phyloP scores from a whole-genome alignment of 2,797 vertebrate species.

The Gymnoscopelus microlampas region DNA sequence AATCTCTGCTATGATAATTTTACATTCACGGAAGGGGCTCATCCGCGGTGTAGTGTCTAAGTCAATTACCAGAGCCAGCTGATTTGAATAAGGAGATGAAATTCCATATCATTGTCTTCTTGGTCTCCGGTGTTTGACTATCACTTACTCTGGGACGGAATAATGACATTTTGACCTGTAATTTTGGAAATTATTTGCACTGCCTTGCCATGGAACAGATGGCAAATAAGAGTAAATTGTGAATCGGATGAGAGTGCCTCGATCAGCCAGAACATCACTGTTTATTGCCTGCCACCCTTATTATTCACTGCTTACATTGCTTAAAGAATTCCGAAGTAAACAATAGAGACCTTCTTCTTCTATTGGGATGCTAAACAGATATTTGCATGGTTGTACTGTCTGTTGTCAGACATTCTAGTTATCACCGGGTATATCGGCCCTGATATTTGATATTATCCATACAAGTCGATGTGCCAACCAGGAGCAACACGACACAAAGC shows the following conservation, averaged over 20 bases:
- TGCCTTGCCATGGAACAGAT: slow-evolving; percentile 87
- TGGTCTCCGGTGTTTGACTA: slow-evolving; percentile 90
- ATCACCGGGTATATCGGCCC: slow-evolving; percentile 27
- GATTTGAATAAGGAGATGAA: slow-evolving; percentile 94
- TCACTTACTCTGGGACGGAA: slow-evolving; percentile 87
- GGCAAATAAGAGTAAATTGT: slow-evolving; percentile 85
- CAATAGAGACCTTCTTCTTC: not conserved
- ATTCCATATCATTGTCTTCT: slow-evolving; percentile 84
- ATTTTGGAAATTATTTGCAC: slow-evolving; percentile 95
- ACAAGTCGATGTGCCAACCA: slow-evolving; percentile 42
- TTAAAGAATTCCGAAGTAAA: slow-evolving; percentile 7
- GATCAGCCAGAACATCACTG: slow-evolving; percentile 57
- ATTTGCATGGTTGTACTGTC: slow-evolving; percentile 28
- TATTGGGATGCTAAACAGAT: slow-evolving; percentile 14
- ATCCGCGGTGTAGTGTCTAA: slow-evolving; percentile 10
- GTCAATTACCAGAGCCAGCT: slow-evolving; percentile 68
- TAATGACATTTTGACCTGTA: slow-evolving; percentile 86
- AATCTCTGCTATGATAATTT: slow-evolving; percentile 26
- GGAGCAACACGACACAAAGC: slow-evolving; percentile 49
- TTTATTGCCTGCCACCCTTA: slow-evolving; percentile 40
- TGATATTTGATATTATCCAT: slow-evolving; percentile 51
- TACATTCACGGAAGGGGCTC: slow-evolving; percentile 19
- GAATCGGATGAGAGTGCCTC: slow-evolving; percentile 54
- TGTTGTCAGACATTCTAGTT: slow-evolving; percentile 33
- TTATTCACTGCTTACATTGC: slow-evolving; percentile 2